Percentiles rank a stretch among this genome's conserved stretches.
Conservation (phyloP, 1,140 invertebrate genomes). For the Listronotus oregonensis region DNA sequence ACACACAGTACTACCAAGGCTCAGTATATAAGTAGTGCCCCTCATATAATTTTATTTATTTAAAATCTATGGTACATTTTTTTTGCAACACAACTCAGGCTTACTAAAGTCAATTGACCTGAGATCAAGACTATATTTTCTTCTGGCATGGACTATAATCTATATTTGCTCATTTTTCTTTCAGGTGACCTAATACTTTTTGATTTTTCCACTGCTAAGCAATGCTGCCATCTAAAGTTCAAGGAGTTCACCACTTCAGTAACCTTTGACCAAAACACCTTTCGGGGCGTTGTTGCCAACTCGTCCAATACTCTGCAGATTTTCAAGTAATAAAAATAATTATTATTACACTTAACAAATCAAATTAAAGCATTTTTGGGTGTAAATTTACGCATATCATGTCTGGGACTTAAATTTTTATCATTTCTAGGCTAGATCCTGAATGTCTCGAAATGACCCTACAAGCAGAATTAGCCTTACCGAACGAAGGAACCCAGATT, state of each 20-base stretch:
- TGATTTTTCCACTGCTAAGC: slow-evolving; percentile 66
- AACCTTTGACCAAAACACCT: slow-evolving; percentile 67
- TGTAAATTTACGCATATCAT: background rate
- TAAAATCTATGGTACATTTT: too few species aligned
- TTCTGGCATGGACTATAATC: too few species aligned
- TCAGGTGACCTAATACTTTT: slow-evolving; percentile 69
- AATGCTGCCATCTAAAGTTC: slow-evolving; percentile 63
- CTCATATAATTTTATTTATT: too few species aligned
- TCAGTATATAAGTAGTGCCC: too few species aligned
- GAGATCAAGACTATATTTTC: too few species aligned
- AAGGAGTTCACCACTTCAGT: slow-evolving; percentile 71
- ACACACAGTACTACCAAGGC: too few species aligned
- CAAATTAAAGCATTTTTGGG: background rate
- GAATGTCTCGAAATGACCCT: slow-evolving; percentile 61
- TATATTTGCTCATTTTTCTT: background rate
- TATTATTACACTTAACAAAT: too few species aligned
- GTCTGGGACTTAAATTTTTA: background rate
- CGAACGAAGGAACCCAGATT: slow-evolving; percentile 73
- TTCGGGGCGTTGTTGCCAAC: slow-evolving; percentile 68
- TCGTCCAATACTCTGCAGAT: slow-evolving; percentile 65
- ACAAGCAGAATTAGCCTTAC: slow-evolving; percentile 65
- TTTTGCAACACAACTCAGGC: too few species aligned
- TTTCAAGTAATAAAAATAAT: slow-evolving; percentile 44
- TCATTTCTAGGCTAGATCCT: slow-evolving; percentile 56
- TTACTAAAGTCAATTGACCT: too few species aligned